These are phyloP conservation scores for Slavum lentiscoides DNA, from an alignment of 2,888 invertebrate genomes.

Conservation along the genomic window DNA sequence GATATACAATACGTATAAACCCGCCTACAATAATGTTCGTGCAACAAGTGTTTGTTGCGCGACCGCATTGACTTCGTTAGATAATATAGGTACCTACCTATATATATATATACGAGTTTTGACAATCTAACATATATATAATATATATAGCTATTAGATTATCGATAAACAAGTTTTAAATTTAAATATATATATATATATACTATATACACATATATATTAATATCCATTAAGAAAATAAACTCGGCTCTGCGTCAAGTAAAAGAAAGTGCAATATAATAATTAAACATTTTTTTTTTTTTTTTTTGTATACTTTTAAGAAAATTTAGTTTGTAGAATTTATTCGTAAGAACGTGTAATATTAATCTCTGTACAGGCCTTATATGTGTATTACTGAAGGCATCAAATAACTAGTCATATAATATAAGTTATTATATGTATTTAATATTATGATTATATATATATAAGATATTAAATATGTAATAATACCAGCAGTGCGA, in stretches of 20 bases:
- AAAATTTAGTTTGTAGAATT: constrained; percentile 26
- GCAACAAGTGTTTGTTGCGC: background rate
- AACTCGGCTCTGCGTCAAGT: constrained; percentile 30
- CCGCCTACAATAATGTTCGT: background rate
- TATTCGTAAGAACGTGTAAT: constrained; percentile 42
- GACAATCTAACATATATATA: constrained; percentile 45
- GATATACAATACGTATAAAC: background rate
- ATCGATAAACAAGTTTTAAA: constrained; percentile 25
- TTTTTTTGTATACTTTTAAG: constrained; percentile 39
- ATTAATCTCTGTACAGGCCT: constrained; percentile 45
- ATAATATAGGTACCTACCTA: background rate
- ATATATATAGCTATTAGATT: constrained; percentile 21
- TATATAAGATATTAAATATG: background rate
- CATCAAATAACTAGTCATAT: constrained; percentile 30
- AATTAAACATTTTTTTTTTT: constrained; percentile 38
- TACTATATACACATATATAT: background rate
- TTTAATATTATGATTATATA: background rate
- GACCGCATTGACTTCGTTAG: constrained; percentile 36
- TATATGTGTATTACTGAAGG: constrained; percentile 12
- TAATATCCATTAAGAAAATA: constrained; percentile 12
- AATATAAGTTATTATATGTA: constrained; percentile 17
- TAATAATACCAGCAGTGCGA: background rate
- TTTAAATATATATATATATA: constrained; percentile 5
- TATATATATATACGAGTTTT: constrained; percentile 27
- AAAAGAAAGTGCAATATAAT: constrained; percentile 45